A percentile compares a stretch with the other conserved stretches of the same genome.
Conservation (phyloP, 2,888 invertebrate species). For the Lysandra bellargus region DNA sequence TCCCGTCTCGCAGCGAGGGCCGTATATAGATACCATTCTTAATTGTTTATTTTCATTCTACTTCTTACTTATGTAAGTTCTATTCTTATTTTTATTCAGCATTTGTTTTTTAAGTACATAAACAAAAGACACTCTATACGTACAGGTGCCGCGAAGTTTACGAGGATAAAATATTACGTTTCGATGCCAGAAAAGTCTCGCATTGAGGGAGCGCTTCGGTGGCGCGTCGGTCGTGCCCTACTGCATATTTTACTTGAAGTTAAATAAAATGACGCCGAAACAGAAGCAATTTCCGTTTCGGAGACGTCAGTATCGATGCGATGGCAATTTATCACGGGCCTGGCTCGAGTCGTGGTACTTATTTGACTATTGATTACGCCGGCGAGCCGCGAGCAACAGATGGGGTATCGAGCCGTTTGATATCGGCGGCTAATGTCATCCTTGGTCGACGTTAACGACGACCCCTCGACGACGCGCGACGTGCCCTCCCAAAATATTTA, state of each 20-base stretch:
- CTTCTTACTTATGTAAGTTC: slow-evolving; percentile 17
- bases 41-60: slow-evolving; percentile 25
- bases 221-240: not conserved
- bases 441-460: slow-evolving; percentile 71
- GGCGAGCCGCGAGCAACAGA: slow-evolving; percentile 54
- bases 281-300: slow-evolving; percentile 17
- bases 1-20: slow-evolving; percentile 19
- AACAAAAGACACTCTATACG: not conserved
- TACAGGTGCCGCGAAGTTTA: not conserved
- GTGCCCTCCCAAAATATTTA: slow-evolving; percentile 68
- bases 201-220: not conserved
- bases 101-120: not conserved
- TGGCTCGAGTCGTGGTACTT: slow-evolving; percentile 7
- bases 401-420: slow-evolving; percentile 57
- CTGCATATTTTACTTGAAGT: not conserved
- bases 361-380: slow-evolving; percentile 25
- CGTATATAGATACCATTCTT: slow-evolving; percentile 19
- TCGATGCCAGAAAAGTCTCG: not conserved
- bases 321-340: slow-evolving; percentile 15
- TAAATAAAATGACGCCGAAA: not conserved
- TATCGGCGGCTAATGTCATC: slow-evolving; percentile 62
- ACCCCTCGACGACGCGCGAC: slow-evolving; percentile 50
- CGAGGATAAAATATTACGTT: not conserved
- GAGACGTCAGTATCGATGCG: slow-evolving; percentile 3
- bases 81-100: slow-evolving; percentile 26